Evolutionary conservation across 2,113 vertebrate genomes (phyloP), one percentile per base, ranked within the genome.

Genomic region (Petromus typicus): DNA sequence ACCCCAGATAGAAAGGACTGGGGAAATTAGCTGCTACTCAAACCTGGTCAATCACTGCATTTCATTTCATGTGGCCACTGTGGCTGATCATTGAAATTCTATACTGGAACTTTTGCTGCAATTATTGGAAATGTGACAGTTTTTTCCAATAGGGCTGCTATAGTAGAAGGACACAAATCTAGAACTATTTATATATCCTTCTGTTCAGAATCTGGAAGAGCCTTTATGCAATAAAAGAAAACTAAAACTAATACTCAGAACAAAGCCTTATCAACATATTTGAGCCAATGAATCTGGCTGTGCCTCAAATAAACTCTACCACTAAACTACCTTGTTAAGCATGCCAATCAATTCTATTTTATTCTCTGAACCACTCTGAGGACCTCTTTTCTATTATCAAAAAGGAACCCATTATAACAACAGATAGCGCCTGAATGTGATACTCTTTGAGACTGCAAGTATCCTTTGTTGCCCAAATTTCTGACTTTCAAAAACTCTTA

Each of bases 401-500:
- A 93, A 71, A 16, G 66, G 22, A 63, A 78, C 2, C 30, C 67
- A 54, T 37, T 90, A 76, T 32, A 85, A 91, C n/a, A 64, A 63
- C 6, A 94, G 23, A 45, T 14, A 79, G 23, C 18, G 75, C 48
- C 82, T 86, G 76, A 85, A 56, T 67, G 16, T 30, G 84, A 87
- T 56, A 67, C 16, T 22, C 20, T 79, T 81, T 86, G 37, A 88
- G 20, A 81, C 81, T 81, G 56, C 14, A 45, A 43, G 6, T 54
- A 59, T 34, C 30, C 27, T 40, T 78, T 81, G 23, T 78, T 81
- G 93, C 54, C 57, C n/a, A 95, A 93, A 95, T 86, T 87, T 7
- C n/a, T 80, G 23, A 79, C 61, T 90, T 90, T 67, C 27, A 83
- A 92, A 57, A 96, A 94, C 43, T 93, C 14, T 78, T 56, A 92